These are phyloP conservation scores for Picathartes gymnocephalus DNA, from an alignment of 2,113 vertebrate genomes.

Conservation along the genomic window DNA sequence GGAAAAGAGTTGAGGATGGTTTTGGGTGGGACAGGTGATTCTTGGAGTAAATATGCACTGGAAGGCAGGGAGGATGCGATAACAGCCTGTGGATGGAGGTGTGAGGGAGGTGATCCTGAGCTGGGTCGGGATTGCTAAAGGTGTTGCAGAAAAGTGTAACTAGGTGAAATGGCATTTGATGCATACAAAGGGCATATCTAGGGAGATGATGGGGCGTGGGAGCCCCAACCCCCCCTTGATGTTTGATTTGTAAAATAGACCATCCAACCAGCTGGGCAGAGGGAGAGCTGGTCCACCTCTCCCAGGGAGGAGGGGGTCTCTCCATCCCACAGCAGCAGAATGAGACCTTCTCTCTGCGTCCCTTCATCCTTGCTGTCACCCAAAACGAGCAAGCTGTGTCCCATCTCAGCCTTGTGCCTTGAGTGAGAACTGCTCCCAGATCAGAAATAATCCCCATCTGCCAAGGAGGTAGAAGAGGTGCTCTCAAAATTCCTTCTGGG, in stretches of 20 bases:
- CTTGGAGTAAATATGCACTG: neutral
- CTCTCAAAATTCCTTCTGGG: neutral
- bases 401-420: neutral
- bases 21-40: constrained; percentile 19
- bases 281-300: neutral
- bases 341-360: accelerated
- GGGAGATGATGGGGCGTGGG: accelerated
- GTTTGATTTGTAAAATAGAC: neutral
- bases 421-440: neutral
- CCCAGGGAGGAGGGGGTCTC: neutral
- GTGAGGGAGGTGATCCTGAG: neutral
- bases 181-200: neutral
- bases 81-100: neutral
- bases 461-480: neutral
- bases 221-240: neutral
- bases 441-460: neutral
- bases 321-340: neutral
- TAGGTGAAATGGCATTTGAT: neutral
- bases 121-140: neutral
- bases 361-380: accelerated
- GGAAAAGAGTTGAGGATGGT: neutral
- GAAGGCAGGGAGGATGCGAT: neutral
- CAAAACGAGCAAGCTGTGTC: accelerated
- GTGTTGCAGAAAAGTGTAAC: neutral
- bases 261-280: neutral